Percentiles rank a stretch among this genome's conserved stretches.
Evolutionary conservation across 2,797 vertebrate genomes (phyloP).

Genomic region (Triplophysa yarkandensis): DNA sequence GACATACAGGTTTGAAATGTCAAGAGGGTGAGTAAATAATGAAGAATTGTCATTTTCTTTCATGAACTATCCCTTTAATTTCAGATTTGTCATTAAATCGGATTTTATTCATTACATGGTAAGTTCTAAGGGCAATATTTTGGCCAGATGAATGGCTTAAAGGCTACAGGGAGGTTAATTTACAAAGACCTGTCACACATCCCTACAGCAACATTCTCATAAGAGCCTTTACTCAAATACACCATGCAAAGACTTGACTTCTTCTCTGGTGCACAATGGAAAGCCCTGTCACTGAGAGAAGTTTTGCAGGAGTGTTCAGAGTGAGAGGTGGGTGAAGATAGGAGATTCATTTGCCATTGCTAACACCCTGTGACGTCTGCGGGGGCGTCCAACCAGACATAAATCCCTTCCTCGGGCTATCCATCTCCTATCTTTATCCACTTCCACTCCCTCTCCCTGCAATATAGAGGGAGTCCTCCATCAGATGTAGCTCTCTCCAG

Average conservation of each 20-base stretch:
- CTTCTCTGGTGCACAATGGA: slow-evolving; percentile 57
- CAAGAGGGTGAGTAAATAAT: too few species aligned
- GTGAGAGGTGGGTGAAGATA: slow-evolving; percentile 67
- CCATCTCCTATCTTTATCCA: slow-evolving; percentile 28
- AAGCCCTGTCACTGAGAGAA: slow-evolving; percentile 64
- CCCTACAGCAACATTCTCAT: slow-evolving; percentile 16
- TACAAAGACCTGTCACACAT: slow-evolving; percentile 34
- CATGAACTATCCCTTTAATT: background rate
- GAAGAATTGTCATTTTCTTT: background rate
- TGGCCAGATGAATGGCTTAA: slow-evolving; percentile 1
- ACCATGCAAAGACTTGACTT: slow-evolving; percentile 34
- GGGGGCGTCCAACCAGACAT: slow-evolving; percentile 51
- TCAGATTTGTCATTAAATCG: background rate
- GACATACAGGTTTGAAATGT: background rate
- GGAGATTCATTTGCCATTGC: slow-evolving; percentile 50
- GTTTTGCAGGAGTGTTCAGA: slow-evolving; percentile 69
- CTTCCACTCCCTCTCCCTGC: slow-evolving; percentile 40
- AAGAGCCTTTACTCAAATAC: slow-evolving; percentile 11
- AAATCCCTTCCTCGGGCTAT: slow-evolving; percentile 52
- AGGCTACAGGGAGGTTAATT: slow-evolving; percentile 43
- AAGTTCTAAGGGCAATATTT: slow-evolving; percentile 2
- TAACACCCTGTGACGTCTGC: slow-evolving; percentile 55
- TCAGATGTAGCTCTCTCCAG: slow-evolving; percentile 19
- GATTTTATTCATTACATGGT: background rate
- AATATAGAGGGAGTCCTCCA: slow-evolving; percentile 34